Evolutionary conservation across 2,888 invertebrate species (phyloP).

Genomic region (Leptodirus hochenwartii): DNA sequence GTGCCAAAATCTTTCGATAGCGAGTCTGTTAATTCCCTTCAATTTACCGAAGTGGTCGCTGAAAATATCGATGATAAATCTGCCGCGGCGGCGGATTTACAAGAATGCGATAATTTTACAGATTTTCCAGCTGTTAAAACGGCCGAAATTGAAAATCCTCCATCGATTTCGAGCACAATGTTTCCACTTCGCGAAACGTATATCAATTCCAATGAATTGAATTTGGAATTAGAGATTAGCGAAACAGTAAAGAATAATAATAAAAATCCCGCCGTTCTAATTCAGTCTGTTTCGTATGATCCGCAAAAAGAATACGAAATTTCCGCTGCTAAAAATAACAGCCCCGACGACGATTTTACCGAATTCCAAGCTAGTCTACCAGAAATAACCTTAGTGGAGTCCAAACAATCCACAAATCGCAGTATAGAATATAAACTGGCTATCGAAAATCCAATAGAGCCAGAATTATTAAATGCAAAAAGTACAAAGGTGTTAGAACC

Average conservation of each 20-base stretch:
- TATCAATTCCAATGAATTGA: too few species aligned
- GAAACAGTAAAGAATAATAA: too few species aligned
- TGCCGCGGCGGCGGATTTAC: too few species aligned
- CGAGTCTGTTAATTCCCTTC: conserved; percentile 18
- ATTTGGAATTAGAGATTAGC: too few species aligned
- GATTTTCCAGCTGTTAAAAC: conserved; percentile 6
- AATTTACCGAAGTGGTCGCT: conserved; percentile 13
- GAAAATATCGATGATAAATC: conserved; percentile 11
- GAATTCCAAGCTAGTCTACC: conserved; percentile 23
- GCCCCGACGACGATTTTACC: conserved; percentile 26
- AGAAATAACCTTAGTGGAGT: too few species aligned
- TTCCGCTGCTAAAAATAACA: conserved; percentile 13
- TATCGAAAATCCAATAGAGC: background rate
- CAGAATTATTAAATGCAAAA: background rate
- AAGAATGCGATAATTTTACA: background rate
- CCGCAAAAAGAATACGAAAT: conserved; percentile 1
- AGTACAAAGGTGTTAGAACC: too few species aligned
- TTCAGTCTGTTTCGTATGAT: too few species aligned
- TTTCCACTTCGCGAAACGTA: background rate
- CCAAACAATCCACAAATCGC: too few species aligned
- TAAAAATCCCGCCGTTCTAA: too few species aligned
- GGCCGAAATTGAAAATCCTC: conserved; percentile 3
- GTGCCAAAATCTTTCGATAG: conserved; percentile 12
- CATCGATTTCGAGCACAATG: background rate
- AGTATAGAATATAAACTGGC: conserved; percentile 6